A percentile compares a stretch with the other conserved stretches of the same genome.
phyloP scores from a whole-genome alignment of 2,113 vertebrate species.

The Anarrhichthys ocellatus region DNA sequence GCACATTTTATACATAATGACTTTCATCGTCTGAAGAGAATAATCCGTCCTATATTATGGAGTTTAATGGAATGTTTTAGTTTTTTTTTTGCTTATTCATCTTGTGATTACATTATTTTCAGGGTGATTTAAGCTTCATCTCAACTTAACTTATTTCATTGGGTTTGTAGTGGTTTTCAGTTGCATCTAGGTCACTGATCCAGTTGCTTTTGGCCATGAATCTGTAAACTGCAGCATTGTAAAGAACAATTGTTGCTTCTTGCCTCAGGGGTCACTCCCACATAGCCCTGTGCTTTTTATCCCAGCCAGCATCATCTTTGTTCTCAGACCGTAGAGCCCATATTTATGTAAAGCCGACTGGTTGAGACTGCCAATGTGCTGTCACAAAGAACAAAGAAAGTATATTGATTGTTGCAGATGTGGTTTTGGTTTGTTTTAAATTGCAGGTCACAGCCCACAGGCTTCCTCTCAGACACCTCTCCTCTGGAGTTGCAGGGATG shows the following conservation, averaged over 20 bases:
- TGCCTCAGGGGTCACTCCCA: conserved; percentile 65
- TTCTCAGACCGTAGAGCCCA: conserved; percentile 41
- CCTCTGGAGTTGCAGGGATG: conserved; percentile 9
- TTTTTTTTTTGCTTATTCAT: not conserved
- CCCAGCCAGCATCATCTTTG: conserved; percentile 34
- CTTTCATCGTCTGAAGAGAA: not conserved
- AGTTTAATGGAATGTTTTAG: not conserved
- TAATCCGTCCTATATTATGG: not conserved
- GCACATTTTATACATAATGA: not conserved
- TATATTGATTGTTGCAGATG: conserved; percentile 64
- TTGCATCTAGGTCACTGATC: conserved; percentile 32
- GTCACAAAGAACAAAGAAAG: conserved; percentile 45
- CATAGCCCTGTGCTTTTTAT: conserved; percentile 43
- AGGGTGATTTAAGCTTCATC: not conserved
- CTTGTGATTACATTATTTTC: not conserved
- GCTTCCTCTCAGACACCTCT: conserved; percentile 24
- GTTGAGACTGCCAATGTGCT: conserved; percentile 44
- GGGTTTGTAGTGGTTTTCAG: not conserved
- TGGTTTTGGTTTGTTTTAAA: conserved; percentile 41
- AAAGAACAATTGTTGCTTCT: conserved; percentile 26
- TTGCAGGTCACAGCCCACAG: conserved; percentile 67
- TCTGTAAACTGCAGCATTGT: conserved; percentile 12
- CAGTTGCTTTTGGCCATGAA: conserved; percentile 12
- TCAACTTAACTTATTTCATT: not conserved
- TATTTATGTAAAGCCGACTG: conserved; percentile 54